Evolutionary conservation across 2,888 invertebrate genomes (phyloP), one percentile per base, ranked within the genome.

Genomic region (Chaetoderma sp.): DNA sequence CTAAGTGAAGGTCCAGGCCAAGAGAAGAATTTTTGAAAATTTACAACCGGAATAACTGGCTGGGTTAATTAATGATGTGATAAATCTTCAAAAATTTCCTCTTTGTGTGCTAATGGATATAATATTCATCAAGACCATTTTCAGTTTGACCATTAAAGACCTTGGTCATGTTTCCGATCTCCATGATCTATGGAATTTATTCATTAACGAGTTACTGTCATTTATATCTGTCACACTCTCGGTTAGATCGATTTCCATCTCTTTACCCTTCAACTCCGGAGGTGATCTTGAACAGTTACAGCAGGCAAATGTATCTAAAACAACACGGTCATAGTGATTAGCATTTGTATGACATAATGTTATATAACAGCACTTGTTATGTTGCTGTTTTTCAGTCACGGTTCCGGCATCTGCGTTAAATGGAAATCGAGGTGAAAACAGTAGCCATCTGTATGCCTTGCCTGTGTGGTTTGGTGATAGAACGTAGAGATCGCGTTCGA

Each of bases 271-370:
- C 56, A 81, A 65, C 28, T 67, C 63, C 16, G 81, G 81, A 6
- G 75, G 73, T 4, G 68, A 62, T 8, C 76, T 50, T 21, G 68
- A 65, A 70, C 79, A 81, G 67, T 81, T 80, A 66, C 81, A 81
- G 27, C 63, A 65, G 0, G 67, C 74, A n/a, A n/a, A n/a, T 39
- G 39, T 13, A 4, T 59, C 47, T 4, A 57, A 45, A 1, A 75
- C 76, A 10, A 81, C 72, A 39, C 77, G 71, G 57, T 81, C 81
- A 68, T 80, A 81, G 65, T 81, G 81, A 58, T 81, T 81, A 4
- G 79, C 81, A 70, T 81, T 79, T 6, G 79, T 81, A 58, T 80
- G 79, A 60, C 79, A 80, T 13, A 81, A 68, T 10, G 81, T 78
- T 6, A 81, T 62, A 60, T 77, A 78, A 63, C 81, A 80, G 1